phyloP scores from a whole-genome alignment of 2,888 invertebrate genomes.

The Aporophyla lueneburgensis region DNA sequence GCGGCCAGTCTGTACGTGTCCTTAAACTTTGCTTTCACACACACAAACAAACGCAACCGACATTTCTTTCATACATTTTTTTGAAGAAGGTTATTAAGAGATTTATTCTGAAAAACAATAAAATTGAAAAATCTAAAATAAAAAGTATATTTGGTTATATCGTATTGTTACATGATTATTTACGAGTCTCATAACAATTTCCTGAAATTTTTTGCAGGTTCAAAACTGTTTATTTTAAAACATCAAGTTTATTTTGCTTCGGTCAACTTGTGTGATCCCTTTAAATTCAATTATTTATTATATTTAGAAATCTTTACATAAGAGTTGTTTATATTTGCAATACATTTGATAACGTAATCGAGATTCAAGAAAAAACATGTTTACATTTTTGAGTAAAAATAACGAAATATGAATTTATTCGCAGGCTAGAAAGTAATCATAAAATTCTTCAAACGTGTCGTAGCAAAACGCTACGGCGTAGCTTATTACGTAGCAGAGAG shows the following conservation, averaged over 20 bases:
- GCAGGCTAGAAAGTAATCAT: slow-evolving; percentile 6
- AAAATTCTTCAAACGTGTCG: slow-evolving; percentile 19
- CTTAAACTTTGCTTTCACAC: too few relatives aligned
- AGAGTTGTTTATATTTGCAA: slow-evolving; percentile 1
- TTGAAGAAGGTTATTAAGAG: too few relatives aligned
- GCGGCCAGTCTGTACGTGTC: too few relatives aligned
- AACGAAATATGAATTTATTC: not conserved
- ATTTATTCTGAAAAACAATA: too few relatives aligned
- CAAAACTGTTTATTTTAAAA: not conserved
- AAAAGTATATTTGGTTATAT: too few relatives aligned
- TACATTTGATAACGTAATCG: slow-evolving; percentile 1
- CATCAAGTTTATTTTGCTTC: not conserved
- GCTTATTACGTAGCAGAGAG: slow-evolving; percentile 6
- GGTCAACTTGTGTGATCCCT: not conserved
- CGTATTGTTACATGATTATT: too few relatives aligned
- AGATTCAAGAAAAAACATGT: slow-evolving; percentile 3
- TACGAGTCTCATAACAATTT: too few relatives aligned
- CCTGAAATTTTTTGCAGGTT: too few relatives aligned
- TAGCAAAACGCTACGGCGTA: slow-evolving; percentile 41
- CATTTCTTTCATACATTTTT: too few relatives aligned
- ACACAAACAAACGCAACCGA: too few relatives aligned
- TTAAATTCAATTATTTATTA: slow-evolving; percentile 5
- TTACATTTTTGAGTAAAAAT: not conserved
- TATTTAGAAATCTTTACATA: not conserved
- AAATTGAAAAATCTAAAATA: too few relatives aligned